Percentiles rank a stretch among this genome's conserved stretches.
phyloP scores from a whole-genome alignment of 2,113 vertebrate genomes.

The Gadus macrocephalus region DNA sequence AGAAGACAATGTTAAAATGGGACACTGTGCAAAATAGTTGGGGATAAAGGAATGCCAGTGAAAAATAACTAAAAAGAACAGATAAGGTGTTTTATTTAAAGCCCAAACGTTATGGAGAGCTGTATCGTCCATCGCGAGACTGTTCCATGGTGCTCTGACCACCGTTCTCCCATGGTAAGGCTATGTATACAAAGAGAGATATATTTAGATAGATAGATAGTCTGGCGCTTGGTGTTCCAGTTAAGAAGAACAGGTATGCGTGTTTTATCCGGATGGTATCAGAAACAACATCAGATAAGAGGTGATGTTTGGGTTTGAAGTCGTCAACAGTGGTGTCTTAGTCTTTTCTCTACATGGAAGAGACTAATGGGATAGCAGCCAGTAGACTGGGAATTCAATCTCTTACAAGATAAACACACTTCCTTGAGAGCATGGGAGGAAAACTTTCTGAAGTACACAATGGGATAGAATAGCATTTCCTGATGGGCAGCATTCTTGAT shows the following conservation, averaged over 20 bases:
- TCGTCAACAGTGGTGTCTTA: no score
- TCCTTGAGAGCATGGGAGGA: no score
- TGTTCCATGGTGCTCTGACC: conserved; percentile 11
- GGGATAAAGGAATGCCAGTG: background rate
- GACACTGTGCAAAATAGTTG: background rate
- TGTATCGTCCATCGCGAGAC: background rate
- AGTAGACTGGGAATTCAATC: no score
- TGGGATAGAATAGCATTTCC: no score
- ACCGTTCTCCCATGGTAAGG: background rate
- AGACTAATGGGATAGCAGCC: no score
- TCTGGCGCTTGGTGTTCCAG: conserved; percentile 39
- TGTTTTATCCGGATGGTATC: conserved; percentile 37
- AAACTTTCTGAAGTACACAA: no score
- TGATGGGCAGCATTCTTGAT: no score
- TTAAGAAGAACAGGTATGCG: conserved; percentile 49
- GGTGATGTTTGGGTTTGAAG: conserved; percentile 44
- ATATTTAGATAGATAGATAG: conserved; percentile 23
- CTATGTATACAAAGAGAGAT: background rate
- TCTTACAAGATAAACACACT: no score
- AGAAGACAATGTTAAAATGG: background rate
- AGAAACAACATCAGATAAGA: conserved; percentile 44
- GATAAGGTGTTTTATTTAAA: conserved; percentile 2
- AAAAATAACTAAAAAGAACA: background rate
- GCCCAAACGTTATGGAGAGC: conserved; percentile 21
- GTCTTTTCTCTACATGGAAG: no score